These are phyloP conservation scores for Choloepus hoffmanni DNA, from an alignment of 2,113 vertebrate genomes.

Conservation along the genomic window DNA sequence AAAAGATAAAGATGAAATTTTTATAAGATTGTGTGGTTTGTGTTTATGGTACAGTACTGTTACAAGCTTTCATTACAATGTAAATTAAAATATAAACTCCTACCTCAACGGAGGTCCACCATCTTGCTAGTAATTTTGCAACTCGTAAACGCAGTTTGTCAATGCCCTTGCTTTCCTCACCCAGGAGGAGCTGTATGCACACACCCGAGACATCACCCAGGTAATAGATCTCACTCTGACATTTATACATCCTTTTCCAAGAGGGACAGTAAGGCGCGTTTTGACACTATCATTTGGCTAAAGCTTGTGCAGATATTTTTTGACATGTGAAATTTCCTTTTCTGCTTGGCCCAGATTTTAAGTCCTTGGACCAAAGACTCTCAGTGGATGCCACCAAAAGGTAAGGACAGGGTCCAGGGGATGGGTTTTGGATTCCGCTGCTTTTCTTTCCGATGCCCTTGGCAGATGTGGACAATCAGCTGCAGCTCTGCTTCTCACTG, in stretches of 20 bases:
- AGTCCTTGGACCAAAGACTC: no score
- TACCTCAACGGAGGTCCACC: conserved; percentile 52
- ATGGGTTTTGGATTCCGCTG: not conserved
- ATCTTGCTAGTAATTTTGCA: conserved; percentile 54
- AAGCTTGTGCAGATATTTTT: not conserved
- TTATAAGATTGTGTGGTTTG: conserved; percentile 86
- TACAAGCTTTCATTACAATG: conserved; percentile 80
- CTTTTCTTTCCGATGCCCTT: not conserved
- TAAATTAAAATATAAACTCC: conserved; percentile 82
- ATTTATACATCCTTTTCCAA: not conserved
- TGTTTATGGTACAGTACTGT: conserved; percentile 75
- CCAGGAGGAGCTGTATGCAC: not conserved
- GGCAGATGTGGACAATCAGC: fast-evolving
- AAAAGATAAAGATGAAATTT: conserved; percentile 90
- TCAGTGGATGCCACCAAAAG: not conserved
- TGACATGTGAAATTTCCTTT: not conserved
- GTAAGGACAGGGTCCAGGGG: not conserved
- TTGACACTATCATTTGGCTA: not conserved
- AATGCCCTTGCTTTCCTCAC: not conserved
- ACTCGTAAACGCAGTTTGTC: not conserved
- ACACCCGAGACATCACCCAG: not conserved
- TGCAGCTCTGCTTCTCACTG: fast-evolving
- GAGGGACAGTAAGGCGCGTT: not conserved
- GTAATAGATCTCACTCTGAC: not conserved
- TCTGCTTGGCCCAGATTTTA: not conserved